A percentile compares a stretch with the other conserved stretches of the same genome.
These are phyloP conservation scores for Paracyclopina nana DNA, from an alignment of 1,140 invertebrate species.

Conservation along the genomic window DNA sequence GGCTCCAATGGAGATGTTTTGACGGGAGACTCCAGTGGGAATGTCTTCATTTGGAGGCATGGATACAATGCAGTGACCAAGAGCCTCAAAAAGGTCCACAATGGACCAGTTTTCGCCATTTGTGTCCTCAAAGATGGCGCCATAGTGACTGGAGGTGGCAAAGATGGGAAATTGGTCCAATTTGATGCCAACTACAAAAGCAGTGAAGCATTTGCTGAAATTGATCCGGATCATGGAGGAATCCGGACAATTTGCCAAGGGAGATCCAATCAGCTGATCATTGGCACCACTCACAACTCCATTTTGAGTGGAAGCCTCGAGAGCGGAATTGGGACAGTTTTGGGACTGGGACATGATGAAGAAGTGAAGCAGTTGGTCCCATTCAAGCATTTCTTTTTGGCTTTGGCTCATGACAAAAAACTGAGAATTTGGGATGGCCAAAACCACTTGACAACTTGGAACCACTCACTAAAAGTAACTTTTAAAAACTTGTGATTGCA, in stretches of 20 bases:
- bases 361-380: too few species aligned
- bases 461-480: too few species aligned
- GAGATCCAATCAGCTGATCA: conserved; percentile 51
- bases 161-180: conserved; percentile 50
- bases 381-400: too few species aligned
- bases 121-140: conserved; percentile 61
- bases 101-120: conserved; percentile 67
- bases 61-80: conserved; percentile 43
- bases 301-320: conserved; percentile 58
- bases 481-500: too few species aligned
- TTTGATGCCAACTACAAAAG: conserved; percentile 44
- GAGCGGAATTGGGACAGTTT: too few species aligned
- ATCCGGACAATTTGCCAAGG: conserved; percentile 64
- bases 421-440: too few species aligned
- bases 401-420: too few species aligned
- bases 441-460: too few species aligned
- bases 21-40: conserved; percentile 61
- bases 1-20: conserved; percentile 49
- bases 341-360: too few species aligned
- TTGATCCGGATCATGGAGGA: conserved; percentile 68
- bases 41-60: conserved; percentile 63
- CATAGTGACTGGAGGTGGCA: conserved; percentile 62
- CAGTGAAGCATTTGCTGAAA: conserved; percentile 46
- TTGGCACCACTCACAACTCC: conserved; percentile 76
- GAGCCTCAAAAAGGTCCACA: conserved; percentile 47